Base-by-base conservation (phyloP, 2,797 vertebrate species). In the Ataeniobius toweri region DNA sequence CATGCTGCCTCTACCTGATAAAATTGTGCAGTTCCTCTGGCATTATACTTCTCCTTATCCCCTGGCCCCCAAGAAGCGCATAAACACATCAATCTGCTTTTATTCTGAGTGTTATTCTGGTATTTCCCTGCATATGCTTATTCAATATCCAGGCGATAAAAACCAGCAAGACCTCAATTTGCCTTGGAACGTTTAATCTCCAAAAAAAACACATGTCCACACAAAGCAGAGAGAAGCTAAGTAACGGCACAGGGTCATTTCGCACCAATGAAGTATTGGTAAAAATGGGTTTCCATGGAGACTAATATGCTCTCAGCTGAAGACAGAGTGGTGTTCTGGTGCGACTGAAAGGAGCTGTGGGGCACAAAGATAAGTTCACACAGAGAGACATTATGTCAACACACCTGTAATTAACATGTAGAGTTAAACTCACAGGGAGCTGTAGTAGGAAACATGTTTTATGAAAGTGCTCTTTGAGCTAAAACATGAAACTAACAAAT, bases 221-320 rank as follows among this genome's bases (percentile, higher is more conserved):
- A 92, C 89, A 92, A 91, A 90, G 88, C 88, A 76, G 85, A 70
- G 55, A 89, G 88, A 78, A 85, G 82, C 85, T 79, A 85, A 91
- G 85, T 83, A 88, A 83, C 80, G 79, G 88, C 39, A 73, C 89
- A 87, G 90, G 91, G 93, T 94, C 91, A 92, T 93, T 91, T 90
- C 88, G 85, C 88, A n/a, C 86, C 86, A 75, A 81, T 82, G 83
- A 92, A 85, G 83, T 86, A 91, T 90, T 89, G 90, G 84, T 83
- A 88, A 89, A 82, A 90, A 55, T 24, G 77, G 73, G 94, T 95
- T 94, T 89, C 94, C 93, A 94, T 94, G 94, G 94, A 93, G 91
- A 95, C 93, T 78, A 88, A 91, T 89, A 92, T 77, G 84, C 86
- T 88, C 26, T 41, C 80, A 48, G 81, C 74, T 73, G 83, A 88